Evolutionary conservation across 2,113 vertebrate species (phyloP), one percentile per base, ranked within the genome.

Genomic region (Cyphomyrus discorhynchus): DNA sequence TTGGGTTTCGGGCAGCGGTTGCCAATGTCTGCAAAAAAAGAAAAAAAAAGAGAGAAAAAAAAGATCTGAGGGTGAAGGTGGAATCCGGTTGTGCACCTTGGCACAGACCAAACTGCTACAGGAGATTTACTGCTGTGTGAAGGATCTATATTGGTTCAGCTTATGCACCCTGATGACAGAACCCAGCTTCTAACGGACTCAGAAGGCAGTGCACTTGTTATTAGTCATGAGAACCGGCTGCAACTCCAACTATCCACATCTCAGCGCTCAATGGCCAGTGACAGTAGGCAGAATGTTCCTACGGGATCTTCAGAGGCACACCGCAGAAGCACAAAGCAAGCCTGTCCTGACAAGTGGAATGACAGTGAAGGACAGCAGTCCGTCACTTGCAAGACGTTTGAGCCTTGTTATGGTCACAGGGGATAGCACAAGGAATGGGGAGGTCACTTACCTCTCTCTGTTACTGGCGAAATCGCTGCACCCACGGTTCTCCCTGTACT

Each of bases 1-100:
- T 95, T 97, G 91, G 98, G 97, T 92, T 97, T 97, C 93, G 95
- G 94, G 95, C 97, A 97, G 92, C 97, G 97, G 95, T 96, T 97
- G 94, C 97, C 96, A 94, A 97, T 98, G 93, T 96, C 98, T 99
- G 92, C 90, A 90, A 82, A 94, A 91, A 92, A 17, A n/a, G 74
- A 39, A 0, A 15, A 58, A 86, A 90, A 83, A 31, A 3, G 21
- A 35, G 52, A 53, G 52, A 15, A 24, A 0, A 0, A 85, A 45
- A 0, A 21, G 53, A 47, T 77, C 17, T 17, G 83, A 56, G 5
- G 4, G 17, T 56, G 47, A 52, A 39, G 52, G 58, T 17, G 19
- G 24, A n/a, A 6, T 24, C 3, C 10, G 3, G 27, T 31, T 70
- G 62, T 70, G 62, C 62, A 13, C n/a, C n/a, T 31, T 13, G n/a